phyloP scores from a whole-genome alignment of 92 coral and sea anemone genomes.

The Heteractis magnifica region DNA sequence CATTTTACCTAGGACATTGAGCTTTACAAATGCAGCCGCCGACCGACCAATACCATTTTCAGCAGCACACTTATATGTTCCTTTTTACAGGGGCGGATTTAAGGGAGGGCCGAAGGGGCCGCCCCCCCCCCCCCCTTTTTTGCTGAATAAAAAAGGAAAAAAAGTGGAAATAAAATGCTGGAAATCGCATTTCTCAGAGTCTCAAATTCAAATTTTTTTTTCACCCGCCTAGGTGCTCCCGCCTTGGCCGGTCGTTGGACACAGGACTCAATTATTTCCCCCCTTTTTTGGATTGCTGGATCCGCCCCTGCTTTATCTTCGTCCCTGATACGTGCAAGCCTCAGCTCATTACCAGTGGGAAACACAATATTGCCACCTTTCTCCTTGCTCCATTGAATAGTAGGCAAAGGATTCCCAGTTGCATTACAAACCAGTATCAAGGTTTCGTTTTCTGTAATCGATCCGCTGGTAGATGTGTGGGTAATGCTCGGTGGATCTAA shows the following conservation, averaged over 20 bases:
- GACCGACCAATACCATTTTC: constrained; percentile 48
- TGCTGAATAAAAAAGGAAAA: too few species aligned
- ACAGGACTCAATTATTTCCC: too few species aligned
- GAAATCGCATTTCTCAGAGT: too few species aligned
- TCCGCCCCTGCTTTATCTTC: too few species aligned
- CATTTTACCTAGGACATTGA: constrained; percentile 42
- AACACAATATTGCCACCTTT: neutral
- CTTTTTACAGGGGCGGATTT: too few species aligned
- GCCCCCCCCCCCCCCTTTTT: too few species aligned
- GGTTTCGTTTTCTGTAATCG: constrained; percentile 46
- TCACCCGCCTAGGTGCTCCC: too few species aligned
- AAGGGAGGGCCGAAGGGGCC: too few species aligned
- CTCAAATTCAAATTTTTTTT: too few species aligned
- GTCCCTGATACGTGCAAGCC: neutral
- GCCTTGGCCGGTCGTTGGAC: too few species aligned
- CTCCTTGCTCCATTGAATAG: constrained; percentile 45
- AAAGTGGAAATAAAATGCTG: too few species aligned
- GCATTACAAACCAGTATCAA: constrained; percentile 48
- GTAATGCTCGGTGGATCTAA: constrained; percentile 29
- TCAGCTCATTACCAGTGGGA: constrained; percentile 27
- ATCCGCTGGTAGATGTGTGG: constrained; percentile 17
- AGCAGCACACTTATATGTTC: constrained; percentile 53
- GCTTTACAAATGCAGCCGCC: constrained; percentile 10
- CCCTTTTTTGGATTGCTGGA: too few species aligned
- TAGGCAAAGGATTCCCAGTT: constrained; percentile 58